Conservation (phyloP, 2,888 invertebrate species). For the Euclidia mi region DNA sequence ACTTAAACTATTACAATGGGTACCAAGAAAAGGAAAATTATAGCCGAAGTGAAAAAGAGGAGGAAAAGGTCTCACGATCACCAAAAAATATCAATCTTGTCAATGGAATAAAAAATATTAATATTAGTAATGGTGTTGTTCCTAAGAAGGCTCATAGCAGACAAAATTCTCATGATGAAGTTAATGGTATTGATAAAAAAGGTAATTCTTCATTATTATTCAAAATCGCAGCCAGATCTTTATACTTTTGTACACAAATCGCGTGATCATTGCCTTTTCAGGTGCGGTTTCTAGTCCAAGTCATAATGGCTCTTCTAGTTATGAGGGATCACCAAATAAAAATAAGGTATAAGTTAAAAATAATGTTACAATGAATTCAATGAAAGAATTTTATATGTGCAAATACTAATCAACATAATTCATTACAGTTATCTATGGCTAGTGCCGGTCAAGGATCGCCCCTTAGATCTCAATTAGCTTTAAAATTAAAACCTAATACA, state of each 20-base stretch:
- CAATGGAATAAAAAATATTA: constrained; percentile 84
- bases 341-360: constrained; percentile 72
- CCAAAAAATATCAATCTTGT: constrained; percentile 84
- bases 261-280: constrained; percentile 55
- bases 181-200: constrained; percentile 81
- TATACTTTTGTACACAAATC: too few relatives aligned
- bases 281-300: constrained; percentile 80
- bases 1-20: constrained; percentile 79
- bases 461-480: constrained; percentile 92
- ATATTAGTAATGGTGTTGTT: constrained; percentile 81
- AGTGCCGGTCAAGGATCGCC: constrained; percentile 94
- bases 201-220: constrained; percentile 55
- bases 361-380: not conserved
- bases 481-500: constrained; percentile 91
- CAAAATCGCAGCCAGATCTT: too few relatives aligned
- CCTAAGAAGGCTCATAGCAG: constrained; percentile 79
- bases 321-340: constrained; percentile 85
- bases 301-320: constrained; percentile 76
- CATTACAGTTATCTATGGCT: constrained; percentile 82
- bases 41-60: constrained; percentile 68
- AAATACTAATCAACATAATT: not conserved
- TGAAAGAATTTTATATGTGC: too few relatives aligned
- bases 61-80: constrained; percentile 67
- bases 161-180: constrained; percentile 80
- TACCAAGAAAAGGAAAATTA: constrained; percentile 75